Evolutionary conservation across 2,888 invertebrate genomes (phyloP), one percentile per base, ranked within the genome.

Genomic region (Synergus japonicus): DNA sequence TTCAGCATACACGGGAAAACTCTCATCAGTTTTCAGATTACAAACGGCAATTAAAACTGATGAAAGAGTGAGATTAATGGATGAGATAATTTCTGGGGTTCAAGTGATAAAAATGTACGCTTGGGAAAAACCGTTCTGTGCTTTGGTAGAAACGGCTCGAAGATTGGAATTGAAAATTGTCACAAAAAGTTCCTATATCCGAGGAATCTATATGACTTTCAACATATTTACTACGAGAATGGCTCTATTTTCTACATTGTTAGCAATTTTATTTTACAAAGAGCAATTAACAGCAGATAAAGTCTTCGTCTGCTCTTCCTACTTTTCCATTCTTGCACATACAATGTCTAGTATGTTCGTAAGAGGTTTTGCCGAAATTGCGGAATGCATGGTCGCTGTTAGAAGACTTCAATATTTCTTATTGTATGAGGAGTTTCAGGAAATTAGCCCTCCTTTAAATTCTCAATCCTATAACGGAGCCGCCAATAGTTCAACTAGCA

Each of bases 141-240:
- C 94, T 54, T 88, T 96, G 67, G 94, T 96, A 0, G 93, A 93
- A 76, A 87, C 94, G 8, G 93, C 95, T 0, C 92, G 96, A 88
- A 93, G 93, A 43, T 84, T 91, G 18, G 93, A 93, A 81, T 81
- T 94, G 76, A 93, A 92, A 82, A 93, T 95, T 84, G 94, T 96
- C 0, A 93, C 92, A 37, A 94, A 94, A 65, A 94, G 95, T 0
- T 95, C 95, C 0, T 94, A 95, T 82, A 93, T 96, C 13, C 93
- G 96, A 79, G 95, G 95, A 0, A 89, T 96, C 15, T 95, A 95
- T 87, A 94, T 96, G 92, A 96, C 96, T 0, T 96, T 96, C 89
- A 96, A 96, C 90, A 92, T 97, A 37, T 97, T 97, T 87, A 96
- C 97, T 0, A 96, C 97, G 29, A 95, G 97, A 88, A 93, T 96